Evolutionary conservation across 2,888 invertebrate species (phyloP), one percentile per base, ranked within the genome.

Genomic region (Noctua janthe): DNA sequence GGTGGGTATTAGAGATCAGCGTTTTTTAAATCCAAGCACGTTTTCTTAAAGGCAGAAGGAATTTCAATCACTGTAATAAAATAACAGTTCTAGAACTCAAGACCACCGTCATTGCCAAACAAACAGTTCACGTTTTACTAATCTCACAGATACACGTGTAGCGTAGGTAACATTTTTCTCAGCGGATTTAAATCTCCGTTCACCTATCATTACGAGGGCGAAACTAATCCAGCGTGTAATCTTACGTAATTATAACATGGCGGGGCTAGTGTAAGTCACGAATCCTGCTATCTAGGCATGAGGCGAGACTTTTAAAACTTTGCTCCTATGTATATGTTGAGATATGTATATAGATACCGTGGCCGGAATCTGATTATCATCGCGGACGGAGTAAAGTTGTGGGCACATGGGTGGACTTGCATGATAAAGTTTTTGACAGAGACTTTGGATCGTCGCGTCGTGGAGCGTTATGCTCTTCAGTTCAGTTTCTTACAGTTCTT

Each of bases 231-330:
- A 87, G 86, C 90, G 89, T 94, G 93, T 96, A 94, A 96, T 96
- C 96, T 95, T 89, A 92, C 93, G 95, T 96, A 97, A 97, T 97
- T 96, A 97, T 96, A 97, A 96, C 95, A 94, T 95, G 94, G 92
- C 92, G 90, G 89, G 81, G 90, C 94, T 94, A 94, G 95, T 94
- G 94, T 94, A 95, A 95, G 96, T 96, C 96, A 96, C 97, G 97
- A 96, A 93, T 94, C 93, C 89, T 94, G 92, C 94, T 96, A 95
- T 96, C 96, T 94, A 91, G 92, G 90, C 92, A 90, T 91, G 91
- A 89, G 90, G 91, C 90, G 91, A 92, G 93, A 92, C 92, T 92
- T 94, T 94, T 92, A 95, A 95, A 95, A 94, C 91, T 93, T 88
- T 86, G 90, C 91, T 90, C 89, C 87, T 85, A 81, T 86, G 84